Evolutionary conservation across 2,888 invertebrate genomes (phyloP).

Genomic region (Linyphia triangularis): DNA sequence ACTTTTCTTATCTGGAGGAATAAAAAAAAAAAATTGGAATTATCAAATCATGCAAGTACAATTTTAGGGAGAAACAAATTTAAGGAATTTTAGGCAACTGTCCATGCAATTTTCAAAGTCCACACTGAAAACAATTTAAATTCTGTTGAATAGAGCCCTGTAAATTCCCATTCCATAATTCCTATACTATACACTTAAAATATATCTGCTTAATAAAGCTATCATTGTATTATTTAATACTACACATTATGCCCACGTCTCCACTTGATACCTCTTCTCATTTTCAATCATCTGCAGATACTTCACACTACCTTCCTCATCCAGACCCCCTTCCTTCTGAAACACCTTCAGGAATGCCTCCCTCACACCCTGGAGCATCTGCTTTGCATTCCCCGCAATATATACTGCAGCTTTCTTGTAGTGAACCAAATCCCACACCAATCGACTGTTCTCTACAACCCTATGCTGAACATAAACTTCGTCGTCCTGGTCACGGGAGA

Average conservation of each 20-base stretch:
- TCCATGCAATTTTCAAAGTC: too few relatives aligned
- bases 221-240: too few relatives aligned
- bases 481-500: conserved; percentile 92
- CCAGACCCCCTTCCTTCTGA: conserved; percentile 81
- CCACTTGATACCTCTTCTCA: conserved; percentile 86
- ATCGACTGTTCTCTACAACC: conserved; percentile 82
- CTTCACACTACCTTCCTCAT: conserved; percentile 83
- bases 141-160: too few relatives aligned
- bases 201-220: too few relatives aligned
- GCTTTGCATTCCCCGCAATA: conserved; percentile 95
- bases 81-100: too few relatives aligned
- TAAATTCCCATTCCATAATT: too few relatives aligned
- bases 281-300: conserved; percentile 84
- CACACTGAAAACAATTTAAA: too few relatives aligned
- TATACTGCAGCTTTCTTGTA: conserved; percentile 86
- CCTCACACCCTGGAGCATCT: conserved; percentile 94
- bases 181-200: too few relatives aligned
- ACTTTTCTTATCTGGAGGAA: too few relatives aligned
- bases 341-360: conserved; percentile 85
- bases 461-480: conserved; percentile 93
- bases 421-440: conserved; percentile 85
- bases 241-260: conserved; percentile 87
- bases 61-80: too few relatives aligned
- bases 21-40: too few relatives aligned
- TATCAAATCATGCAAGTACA: too few relatives aligned